Conservation (phyloP, 1,140 invertebrate species). For the Drosophila lacertosa region DNA sequence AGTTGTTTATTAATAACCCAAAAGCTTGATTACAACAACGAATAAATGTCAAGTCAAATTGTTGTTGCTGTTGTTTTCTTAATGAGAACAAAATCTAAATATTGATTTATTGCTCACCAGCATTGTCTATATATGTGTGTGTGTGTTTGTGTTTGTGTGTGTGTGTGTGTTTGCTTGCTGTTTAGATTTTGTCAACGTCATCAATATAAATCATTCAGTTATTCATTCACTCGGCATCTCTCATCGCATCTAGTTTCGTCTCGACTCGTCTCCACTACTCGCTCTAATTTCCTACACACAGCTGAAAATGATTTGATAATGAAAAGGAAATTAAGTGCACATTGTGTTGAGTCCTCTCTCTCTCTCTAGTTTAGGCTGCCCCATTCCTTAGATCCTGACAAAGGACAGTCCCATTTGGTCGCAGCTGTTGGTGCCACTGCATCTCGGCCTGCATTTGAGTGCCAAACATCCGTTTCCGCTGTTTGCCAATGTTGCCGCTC, state of each 20-base stretch:
- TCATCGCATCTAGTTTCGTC: no score
- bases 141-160: no score
- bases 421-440: slow-evolving; percentile 23
- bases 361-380: neutral
- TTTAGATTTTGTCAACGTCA: slow-evolving; percentile 38
- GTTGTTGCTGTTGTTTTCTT: neutral
- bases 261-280: slow-evolving; percentile 45
- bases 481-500: slow-evolving; percentile 43
- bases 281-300: slow-evolving; percentile 55
- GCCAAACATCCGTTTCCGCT: slow-evolving; percentile 62
- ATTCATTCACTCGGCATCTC: slow-evolving; percentile 5
- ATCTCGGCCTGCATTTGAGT: slow-evolving; percentile 53
- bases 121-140: neutral
- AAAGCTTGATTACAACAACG: slow-evolving; percentile 8
- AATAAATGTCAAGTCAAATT: slow-evolving; percentile 23
- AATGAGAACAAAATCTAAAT: slow-evolving; percentile 19
- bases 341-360: slow-evolving; percentile 1
- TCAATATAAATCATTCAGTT: slow-evolving; percentile 52
- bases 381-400: neutral
- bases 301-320: slow-evolving; percentile 62
- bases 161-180: no score
- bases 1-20: slow-evolving; percentile 23
- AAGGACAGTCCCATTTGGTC: neutral
- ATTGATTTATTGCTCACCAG: slow-evolving; percentile 37
- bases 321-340: slow-evolving; percentile 64